These are phyloP conservation scores for Plutella xylostella DNA, from an alignment of 2,888 invertebrate genomes.

Conservation along the genomic window DNA sequence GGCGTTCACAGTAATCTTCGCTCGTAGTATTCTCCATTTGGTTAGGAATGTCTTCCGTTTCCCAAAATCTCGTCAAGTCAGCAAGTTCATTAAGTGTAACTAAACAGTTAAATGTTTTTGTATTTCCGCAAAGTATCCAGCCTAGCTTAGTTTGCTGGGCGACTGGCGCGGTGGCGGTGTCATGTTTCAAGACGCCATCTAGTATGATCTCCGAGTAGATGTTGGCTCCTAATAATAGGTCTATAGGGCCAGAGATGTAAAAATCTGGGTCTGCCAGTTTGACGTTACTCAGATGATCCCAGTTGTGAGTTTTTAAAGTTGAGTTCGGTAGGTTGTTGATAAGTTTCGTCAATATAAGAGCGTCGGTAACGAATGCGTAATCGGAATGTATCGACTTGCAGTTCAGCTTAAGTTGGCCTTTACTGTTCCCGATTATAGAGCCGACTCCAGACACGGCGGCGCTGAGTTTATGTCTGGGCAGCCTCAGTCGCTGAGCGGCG, in stretches of 20 bases:
- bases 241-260: neutral
- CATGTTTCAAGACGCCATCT: neutral
- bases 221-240: constrained; percentile 7
- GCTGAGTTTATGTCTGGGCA: neutral
- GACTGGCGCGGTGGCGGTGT: neutral
- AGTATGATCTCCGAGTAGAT: constrained; percentile 2
- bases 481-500: constrained; percentile 3
- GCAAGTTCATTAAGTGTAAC: neutral
- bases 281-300: neutral
- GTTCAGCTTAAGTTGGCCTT: constrained; percentile 1
- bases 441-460: constrained; percentile 3
- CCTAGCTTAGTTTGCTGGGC: constrained; percentile 14
- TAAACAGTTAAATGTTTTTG: neutral
- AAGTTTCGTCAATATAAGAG: constrained; percentile 6
- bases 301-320: neutral
- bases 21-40: neutral
- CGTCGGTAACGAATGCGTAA: constrained; percentile 4
- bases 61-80: neutral
- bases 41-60: neutral
- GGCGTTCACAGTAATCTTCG: neutral
- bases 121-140: constrained; percentile 11
- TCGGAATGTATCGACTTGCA: constrained; percentile 5
- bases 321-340: constrained; percentile 7
- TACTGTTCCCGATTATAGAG: neutral
- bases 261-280: constrained; percentile 7